phyloP scores from a whole-genome alignment of 2,113 vertebrate species.

The Rhinolophus sinicus region DNA sequence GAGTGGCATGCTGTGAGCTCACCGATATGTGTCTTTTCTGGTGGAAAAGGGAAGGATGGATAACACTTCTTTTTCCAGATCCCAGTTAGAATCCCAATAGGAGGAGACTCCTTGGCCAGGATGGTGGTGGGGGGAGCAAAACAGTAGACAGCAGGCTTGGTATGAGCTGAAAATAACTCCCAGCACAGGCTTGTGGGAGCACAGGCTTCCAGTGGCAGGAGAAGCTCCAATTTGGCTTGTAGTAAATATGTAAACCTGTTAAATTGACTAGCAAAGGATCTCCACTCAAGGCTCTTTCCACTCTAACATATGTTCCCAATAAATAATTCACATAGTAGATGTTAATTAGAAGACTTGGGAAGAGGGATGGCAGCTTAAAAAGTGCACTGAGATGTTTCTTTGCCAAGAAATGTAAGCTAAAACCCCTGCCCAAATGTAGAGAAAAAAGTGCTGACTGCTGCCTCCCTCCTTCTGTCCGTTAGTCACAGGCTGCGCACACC shows the following conservation, averaged over 20 bases:
- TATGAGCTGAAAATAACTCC: fast-evolving
- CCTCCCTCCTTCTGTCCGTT: not conserved
- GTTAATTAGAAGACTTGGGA: constrained; percentile 74
- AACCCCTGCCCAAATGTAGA: not conserved
- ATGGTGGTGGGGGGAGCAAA: fast-evolving
- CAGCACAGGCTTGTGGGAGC: not conserved
- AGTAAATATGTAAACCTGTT: constrained; percentile 70
- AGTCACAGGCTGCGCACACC: not conserved
- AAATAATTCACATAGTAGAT: constrained; percentile 80
- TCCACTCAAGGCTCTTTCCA: constrained; percentile 80
- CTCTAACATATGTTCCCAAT: constrained; percentile 81
- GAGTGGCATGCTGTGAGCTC: not conserved
- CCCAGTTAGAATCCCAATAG: not conserved
- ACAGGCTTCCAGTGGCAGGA: not conserved
- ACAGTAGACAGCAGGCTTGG: not conserved
- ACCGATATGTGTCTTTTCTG: not conserved
- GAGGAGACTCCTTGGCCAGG: not conserved
- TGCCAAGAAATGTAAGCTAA: constrained; percentile 1
- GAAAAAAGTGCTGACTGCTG: not conserved
- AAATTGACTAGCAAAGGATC: constrained; percentile 82
- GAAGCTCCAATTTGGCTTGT: constrained; percentile 63
- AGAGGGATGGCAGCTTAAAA: constrained; percentile 46
- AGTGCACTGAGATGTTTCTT: not conserved
- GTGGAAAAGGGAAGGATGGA: not conserved
- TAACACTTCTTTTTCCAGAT: not conserved